Evolutionary conservation across 2,888 invertebrate genomes (phyloP).

Genomic region (Pachliopta kotzebuea): DNA sequence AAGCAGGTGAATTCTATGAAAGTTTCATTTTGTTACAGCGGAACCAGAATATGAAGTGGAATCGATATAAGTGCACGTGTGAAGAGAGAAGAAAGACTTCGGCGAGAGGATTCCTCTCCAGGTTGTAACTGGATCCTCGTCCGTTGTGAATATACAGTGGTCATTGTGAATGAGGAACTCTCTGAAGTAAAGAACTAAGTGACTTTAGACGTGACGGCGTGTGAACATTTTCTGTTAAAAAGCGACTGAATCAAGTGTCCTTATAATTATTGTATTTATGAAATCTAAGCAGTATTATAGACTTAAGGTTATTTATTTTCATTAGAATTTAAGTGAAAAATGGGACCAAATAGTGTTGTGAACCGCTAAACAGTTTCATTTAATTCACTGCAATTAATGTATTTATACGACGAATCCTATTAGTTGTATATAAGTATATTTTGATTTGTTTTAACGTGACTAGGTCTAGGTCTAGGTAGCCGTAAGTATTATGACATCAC

Average conservation of each 20-base stretch:
- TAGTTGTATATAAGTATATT: conserved; percentile 27
- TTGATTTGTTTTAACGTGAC: conserved; percentile 17
- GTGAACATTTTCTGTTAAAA: conserved; percentile 12
- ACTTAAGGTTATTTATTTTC: conserved; percentile 58
- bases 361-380: conserved; percentile 52
- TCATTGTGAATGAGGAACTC: not conserved
- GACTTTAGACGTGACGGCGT: not conserved
- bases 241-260: conserved; percentile 55
- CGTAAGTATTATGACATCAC: conserved; percentile 41
- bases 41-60: conserved; percentile 73
- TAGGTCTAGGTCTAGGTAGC: conserved; percentile 15
- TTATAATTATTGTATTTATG: conserved; percentile 44
- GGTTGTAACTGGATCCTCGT: conserved; percentile 4
- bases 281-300: conserved; percentile 69
- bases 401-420: conserved; percentile 38
- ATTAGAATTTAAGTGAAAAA: conserved; percentile 43
- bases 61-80: conserved; percentile 68
- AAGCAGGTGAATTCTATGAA: conserved; percentile 37
- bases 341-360: conserved; percentile 75
- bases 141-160: conserved; percentile 1
- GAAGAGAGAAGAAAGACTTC: conserved; percentile 46
- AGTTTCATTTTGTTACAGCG: conserved; percentile 62
- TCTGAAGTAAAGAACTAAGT: conserved; percentile 7
- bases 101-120: conserved; percentile 29
- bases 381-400: conserved; percentile 46